These are phyloP conservation scores for Parnassius orleans DNA, from an alignment of 2,888 invertebrate species.

Conservation along the genomic window DNA sequence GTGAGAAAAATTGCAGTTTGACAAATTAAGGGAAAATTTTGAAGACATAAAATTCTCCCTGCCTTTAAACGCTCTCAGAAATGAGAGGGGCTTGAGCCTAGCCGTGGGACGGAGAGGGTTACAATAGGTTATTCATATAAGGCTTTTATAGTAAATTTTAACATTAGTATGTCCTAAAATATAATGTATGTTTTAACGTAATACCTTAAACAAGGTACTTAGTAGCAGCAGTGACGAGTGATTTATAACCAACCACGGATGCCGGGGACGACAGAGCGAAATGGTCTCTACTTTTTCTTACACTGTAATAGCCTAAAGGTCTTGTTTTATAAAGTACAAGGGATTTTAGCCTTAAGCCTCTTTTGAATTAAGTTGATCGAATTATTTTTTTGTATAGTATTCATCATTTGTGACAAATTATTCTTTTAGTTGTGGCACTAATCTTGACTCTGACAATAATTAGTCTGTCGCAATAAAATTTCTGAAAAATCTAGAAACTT, in stretches of 20 bases:
- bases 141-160: not conserved
- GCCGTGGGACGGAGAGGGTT: no score
- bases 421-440: no score
- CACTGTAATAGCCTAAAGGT: constrained; percentile 2
- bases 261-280: constrained; percentile 2
- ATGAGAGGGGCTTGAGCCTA: no score
- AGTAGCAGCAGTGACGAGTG: constrained; percentile 17
- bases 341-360: not conserved
- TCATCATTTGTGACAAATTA: no score
- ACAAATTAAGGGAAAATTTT: no score
- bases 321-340: not conserved
- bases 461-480: no score
- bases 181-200: constrained; percentile 2
- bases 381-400: not conserved
- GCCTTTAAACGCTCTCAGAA: no score
- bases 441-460: no score
- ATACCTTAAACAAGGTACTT: constrained; percentile 11
- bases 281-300: constrained; percentile 6
- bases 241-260: constrained; percentile 14
- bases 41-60: no score
- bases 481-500: no score
- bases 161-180: not conserved
- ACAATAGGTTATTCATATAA: no score
- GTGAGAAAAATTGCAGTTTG: no score
- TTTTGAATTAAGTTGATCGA: not conserved